Evolutionary conservation across 2,113 vertebrate genomes (phyloP).

Genomic region (Micronycteris hirsuta): DNA sequence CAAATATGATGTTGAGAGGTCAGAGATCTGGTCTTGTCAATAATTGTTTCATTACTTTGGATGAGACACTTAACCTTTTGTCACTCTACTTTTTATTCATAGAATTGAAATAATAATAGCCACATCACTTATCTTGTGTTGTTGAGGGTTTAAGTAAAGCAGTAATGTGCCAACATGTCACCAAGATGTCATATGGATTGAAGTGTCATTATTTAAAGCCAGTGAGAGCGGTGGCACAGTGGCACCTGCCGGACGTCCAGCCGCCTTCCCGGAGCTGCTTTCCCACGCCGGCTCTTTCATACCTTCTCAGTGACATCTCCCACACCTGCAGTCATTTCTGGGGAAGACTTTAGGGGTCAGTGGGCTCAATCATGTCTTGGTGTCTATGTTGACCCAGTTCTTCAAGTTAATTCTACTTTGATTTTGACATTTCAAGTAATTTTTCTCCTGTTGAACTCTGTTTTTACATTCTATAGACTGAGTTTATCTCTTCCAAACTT

Average conservation of each 20-base stretch:
- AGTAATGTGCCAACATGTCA: neutral
- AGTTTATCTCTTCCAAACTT: neutral
- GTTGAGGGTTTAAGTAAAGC: neutral
- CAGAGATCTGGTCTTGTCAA: neutral
- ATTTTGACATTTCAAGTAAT: neutral
- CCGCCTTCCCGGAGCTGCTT: neutral
- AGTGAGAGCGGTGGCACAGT: neutral
- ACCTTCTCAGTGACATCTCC: neutral
- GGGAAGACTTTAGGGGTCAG: neutral
- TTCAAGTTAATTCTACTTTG: conserved; percentile 20
- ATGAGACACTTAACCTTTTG: neutral
- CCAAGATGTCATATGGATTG: neutral
- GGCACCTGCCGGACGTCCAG: too few relatives aligned
- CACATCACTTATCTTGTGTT: neutral
- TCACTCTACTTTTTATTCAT: neutral
- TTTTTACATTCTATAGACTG: neutral
- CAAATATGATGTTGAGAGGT: neutral
- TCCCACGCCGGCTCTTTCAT: neutral
- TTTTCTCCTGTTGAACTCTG: neutral
- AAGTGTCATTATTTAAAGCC: neutral
- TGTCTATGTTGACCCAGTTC: neutral
- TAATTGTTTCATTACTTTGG: neutral
- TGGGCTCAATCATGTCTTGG: neutral
- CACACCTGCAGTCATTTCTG: neutral
- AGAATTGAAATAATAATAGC: neutral